Conservation (phyloP, 2,888 invertebrate genomes). For the Hartigia nigra region DNA sequence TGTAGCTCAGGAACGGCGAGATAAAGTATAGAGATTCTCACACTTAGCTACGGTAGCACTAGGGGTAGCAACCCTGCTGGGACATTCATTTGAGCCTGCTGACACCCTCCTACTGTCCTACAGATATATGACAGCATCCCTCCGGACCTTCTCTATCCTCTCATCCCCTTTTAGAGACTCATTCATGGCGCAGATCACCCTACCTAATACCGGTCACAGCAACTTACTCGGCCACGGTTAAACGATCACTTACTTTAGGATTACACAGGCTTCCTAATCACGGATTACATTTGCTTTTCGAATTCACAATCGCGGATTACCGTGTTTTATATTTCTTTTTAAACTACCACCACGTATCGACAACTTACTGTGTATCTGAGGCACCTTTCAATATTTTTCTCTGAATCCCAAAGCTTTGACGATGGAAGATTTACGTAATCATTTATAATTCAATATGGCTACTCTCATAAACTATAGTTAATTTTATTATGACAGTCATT, state of each 20-base stretch:
- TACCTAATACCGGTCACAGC: constrained; percentile 23
- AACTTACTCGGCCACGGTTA: constrained; percentile 28
- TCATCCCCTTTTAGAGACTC: constrained; percentile 22
- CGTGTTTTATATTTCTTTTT: background rate
- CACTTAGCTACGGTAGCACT: constrained; percentile 45
- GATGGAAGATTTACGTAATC: background rate
- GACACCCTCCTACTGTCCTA: constrained; percentile 53
- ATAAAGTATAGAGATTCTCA: constrained; percentile 40
- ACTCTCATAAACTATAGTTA: background rate
- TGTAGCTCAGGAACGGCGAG: background rate
- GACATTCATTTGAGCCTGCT: constrained; percentile 53
- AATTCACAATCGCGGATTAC: background rate
- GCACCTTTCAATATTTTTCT: background rate
- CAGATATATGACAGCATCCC: constrained; percentile 49
- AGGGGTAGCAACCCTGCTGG: constrained; percentile 51
- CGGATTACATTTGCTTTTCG: constrained; percentile 35
- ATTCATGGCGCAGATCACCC: constrained; percentile 2
- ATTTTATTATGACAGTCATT: background rate
- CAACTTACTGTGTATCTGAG: background rate
- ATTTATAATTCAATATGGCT: background rate
- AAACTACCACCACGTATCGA: background rate
- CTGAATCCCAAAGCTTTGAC: background rate
- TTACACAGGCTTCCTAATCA: constrained; percentile 37
- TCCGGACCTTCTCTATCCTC: constrained; percentile 30
- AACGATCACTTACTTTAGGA: constrained; percentile 42